Evolutionary conservation across 2,797 vertebrate species (phyloP).

Genomic region (Gambusia yucatana): DNA sequence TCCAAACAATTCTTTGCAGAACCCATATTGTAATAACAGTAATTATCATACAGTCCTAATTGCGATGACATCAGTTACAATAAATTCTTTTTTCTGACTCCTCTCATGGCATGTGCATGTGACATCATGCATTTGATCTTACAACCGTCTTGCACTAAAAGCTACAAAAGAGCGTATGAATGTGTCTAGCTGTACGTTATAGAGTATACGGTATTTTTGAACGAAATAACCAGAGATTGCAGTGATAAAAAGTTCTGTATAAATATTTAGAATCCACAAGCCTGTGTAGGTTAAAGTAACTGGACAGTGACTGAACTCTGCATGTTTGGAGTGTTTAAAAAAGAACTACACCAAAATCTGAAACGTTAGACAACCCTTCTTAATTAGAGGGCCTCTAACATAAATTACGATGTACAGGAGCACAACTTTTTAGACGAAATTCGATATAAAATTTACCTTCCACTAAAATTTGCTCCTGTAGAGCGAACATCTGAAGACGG

Average conservation of each 20-base stretch:
- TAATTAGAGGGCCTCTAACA: not conserved
- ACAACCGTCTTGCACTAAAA: not conserved
- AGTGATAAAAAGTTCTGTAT: not conserved
- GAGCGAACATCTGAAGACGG: constrained; percentile 16
- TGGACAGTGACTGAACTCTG: not conserved
- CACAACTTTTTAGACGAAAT: not conserved
- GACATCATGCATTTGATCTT: not conserved
- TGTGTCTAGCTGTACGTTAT: not conserved
- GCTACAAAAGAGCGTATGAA: not conserved
- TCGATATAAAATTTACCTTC: constrained; percentile 49
- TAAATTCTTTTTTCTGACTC: not conserved
- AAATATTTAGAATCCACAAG: not conserved
- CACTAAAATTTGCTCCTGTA: constrained; percentile 13
- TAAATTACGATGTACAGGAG: not conserved
- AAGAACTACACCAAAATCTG: not conserved
- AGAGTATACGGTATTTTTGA: not conserved
- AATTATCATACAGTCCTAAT: not conserved
- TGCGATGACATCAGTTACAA: not conserved
- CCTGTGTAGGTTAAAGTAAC: not conserved
- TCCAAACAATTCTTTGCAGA: not conserved
- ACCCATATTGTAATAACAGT: not conserved
- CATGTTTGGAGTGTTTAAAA: not conserved
- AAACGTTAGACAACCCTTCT: not conserved
- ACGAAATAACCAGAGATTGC: not conserved
- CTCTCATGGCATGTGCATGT: not conserved